Percentiles rank a stretch among this genome's conserved stretches.
Evolutionary conservation across 2,113 vertebrate species (phyloP).

Genomic region (Pristiophorus japonicus): DNA sequence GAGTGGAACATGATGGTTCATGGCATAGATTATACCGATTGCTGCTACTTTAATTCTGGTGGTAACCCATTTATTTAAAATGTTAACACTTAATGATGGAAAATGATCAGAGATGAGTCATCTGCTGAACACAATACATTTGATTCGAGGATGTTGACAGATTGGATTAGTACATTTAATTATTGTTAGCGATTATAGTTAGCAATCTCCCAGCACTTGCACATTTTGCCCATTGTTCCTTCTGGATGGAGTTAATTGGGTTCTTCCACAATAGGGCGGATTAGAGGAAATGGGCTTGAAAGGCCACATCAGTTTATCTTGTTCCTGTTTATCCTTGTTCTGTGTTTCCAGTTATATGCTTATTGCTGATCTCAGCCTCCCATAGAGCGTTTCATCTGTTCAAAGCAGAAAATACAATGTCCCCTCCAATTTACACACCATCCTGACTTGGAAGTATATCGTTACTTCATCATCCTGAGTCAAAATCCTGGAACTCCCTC

Average conservation of each 20-base stretch:
- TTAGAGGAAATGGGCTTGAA: neutral
- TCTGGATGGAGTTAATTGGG: neutral
- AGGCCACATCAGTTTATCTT: neutral
- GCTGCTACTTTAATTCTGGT: neutral
- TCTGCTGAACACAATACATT: neutral
- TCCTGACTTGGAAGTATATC: too few relatives aligned
- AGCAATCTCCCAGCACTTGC: neutral
- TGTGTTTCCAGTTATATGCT: neutral
- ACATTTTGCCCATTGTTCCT: neutral
- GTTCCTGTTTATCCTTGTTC: neutral
- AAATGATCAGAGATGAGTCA: neutral
- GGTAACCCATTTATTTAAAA: neutral
- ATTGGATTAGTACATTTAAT: neutral
- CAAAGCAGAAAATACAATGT: neutral
- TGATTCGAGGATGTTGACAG: neutral
- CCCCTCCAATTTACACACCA: too few relatives aligned
- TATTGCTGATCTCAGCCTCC: neutral
- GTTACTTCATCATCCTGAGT: too few relatives aligned
- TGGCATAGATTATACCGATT: neutral
- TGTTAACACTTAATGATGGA: conserved; percentile 4
- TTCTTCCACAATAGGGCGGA: neutral
- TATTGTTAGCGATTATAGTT: neutral
- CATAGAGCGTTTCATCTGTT: neutral
- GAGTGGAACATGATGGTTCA: neutral
- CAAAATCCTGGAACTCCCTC: too few relatives aligned